These are phyloP conservation scores for Anguilla rostrata DNA, from an alignment of 2,113 vertebrate species.

Conservation along the genomic window DNA sequence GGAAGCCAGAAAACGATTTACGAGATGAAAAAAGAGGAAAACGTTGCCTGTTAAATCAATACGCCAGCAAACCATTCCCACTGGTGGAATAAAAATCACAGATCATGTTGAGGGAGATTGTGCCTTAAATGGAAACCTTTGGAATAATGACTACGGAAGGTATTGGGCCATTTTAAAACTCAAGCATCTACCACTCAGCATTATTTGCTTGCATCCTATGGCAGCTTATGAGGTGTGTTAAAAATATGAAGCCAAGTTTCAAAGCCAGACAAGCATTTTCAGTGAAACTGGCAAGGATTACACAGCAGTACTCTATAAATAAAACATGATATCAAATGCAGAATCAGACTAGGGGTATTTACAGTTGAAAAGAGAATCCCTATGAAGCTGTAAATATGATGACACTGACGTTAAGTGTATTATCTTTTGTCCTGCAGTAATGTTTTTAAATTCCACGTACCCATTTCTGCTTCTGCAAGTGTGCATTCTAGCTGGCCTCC, in stretches of 20 bases:
- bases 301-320: background rate
- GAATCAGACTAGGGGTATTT: background rate
- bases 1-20: background rate
- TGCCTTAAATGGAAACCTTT: background rate
- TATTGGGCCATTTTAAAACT: background rate
- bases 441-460: background rate
- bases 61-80: background rate
- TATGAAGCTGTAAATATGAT: background rate
- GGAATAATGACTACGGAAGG: background rate
- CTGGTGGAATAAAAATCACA: background rate
- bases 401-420: background rate
- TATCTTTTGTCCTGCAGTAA: background rate
- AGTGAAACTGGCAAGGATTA: background rate
- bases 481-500: background rate
- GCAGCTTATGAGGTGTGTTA: background rate
- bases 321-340: background rate
- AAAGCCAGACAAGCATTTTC: background rate
- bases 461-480: background rate
- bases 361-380: background rate
- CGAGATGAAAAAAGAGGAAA: background rate
- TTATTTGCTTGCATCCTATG: background rate
- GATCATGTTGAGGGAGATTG: background rate
- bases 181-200: background rate
- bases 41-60: background rate
- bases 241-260: background rate